Conservation (phyloP, 2,797 vertebrate species). For the Craterocephalus amniculus region DNA sequence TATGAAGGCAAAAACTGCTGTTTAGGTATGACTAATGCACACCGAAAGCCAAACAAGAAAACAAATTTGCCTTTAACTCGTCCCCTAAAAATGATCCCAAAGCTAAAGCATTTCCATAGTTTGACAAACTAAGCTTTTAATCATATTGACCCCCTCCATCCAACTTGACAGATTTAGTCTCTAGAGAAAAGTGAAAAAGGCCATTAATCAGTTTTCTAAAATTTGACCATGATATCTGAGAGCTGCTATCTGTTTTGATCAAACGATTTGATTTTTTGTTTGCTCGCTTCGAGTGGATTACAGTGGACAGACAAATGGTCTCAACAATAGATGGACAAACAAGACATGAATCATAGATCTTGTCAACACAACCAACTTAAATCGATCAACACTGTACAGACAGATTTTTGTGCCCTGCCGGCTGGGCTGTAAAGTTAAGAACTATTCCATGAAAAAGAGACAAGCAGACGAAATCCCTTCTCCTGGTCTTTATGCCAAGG, state of each 20-base stretch:
- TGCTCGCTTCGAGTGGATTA: not conserved
- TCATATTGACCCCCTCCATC: constrained; percentile 20
- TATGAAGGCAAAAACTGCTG: constrained; percentile 4
- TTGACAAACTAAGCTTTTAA: constrained; percentile 37
- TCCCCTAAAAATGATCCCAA: not conserved
- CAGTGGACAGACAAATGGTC: constrained; percentile 3
- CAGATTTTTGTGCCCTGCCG: not conserved
- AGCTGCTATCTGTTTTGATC: constrained; percentile 32
- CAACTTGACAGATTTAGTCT: constrained; percentile 25
- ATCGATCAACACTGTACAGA: constrained; percentile 16
- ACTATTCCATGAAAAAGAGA: not conserved
- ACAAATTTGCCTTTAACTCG: constrained; percentile 1
- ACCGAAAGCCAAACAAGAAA: not conserved
- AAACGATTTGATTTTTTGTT: constrained; percentile 23
- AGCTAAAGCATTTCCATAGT: constrained; percentile 14
- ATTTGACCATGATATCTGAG: constrained; percentile 29
- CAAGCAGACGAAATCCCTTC: not conserved
- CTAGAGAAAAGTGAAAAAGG: constrained; percentile 20
- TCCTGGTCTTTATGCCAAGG: not conserved
- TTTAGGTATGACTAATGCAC: not conserved
- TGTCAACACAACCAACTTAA: constrained; percentile 19
- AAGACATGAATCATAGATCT: constrained; percentile 40
- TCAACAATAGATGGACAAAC: constrained; percentile 20
- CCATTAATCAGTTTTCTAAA: constrained; percentile 27
- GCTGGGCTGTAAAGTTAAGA: constrained; percentile 16